Evolutionary conservation across 2,113 vertebrate species (phyloP), one percentile per base, ranked within the genome.

Genomic region (Triplophysa tibetana): DNA sequence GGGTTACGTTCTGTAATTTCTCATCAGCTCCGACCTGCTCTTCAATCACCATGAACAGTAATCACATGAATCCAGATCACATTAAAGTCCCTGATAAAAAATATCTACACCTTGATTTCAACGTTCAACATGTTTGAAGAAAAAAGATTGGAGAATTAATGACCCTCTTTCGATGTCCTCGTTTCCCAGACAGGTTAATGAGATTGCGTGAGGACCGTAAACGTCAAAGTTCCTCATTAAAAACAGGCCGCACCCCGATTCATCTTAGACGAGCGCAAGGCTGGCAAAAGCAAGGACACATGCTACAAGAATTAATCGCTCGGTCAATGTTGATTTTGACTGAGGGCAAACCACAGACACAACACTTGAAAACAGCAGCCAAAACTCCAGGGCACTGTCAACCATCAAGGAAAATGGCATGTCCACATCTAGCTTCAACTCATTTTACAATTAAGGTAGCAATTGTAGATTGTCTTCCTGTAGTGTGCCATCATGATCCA

Each of bases 161-260:
- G 69, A 43, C 75, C 56, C 64, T 73, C 70, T 26, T 64, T 77
- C 24, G 0, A 38, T 73, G 73, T 77, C 81, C 74, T 80, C 56
- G 65, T 72, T 77, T 62, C 68, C 52, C 65, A 38, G 74, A 68
- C 64, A 81, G 81, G 74, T 85, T 85, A 75, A 78, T 81, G 78
- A 85, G 75, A 79, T 81, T 81, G 64, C 43, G 33, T 64, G 52
- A 76, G 70, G 77, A 85, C 69, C 78, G 58, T 82, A 78, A 69
- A 68, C 52, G 16, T 81, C 65, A 74, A 26, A 21, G 48, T 43
- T 81, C 54, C 58, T 83, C 75, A 70, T 83, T 83, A 85, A 77
- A 48, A 66, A 58, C n/a, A 0, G 10, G 41, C 48, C 38, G 50
- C 33, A 41, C 54, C 10, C 65, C 75, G 74, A 85, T 85, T 54